Base-by-base conservation (phyloP, 2,113 vertebrate species). In the Monopterus albus region DNA sequence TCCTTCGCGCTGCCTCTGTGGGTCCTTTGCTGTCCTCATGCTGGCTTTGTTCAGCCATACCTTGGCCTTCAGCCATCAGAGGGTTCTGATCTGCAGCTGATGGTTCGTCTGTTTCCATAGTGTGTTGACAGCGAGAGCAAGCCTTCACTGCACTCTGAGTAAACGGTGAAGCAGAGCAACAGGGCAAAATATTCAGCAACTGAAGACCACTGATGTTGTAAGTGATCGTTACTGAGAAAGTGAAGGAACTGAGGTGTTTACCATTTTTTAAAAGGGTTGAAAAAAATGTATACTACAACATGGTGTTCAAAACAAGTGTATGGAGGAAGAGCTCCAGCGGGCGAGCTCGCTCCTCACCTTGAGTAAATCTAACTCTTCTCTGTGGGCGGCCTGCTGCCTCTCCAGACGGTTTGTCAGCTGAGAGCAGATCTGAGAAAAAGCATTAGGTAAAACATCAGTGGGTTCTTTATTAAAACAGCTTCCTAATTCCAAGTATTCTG, bases 341-440 rank as follows among this genome's bases (percentile, higher is more conserved):
- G 61, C 1, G 9, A 31, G 8, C 6, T 49, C 0, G 45, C 0
- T 31, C 33, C 47, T 78, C 47, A 98, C 97, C 95, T 95, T 95
- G 18, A 98, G 86, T 7, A 90, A 88, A 29, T 95, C 95, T 63
- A 97, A 75, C 57, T 98, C 93, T 36, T 96, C 93, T 83, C 91
- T 94, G 88, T 94, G 95, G 64, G 93, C 91, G 0, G 90, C 88
- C 66, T 96, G 94, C 75, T 97, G 95, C 65, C 89, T 94, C 79
- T 98, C 97, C 87, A 98, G 93, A 47, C 96, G 93, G 39, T 90
- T 91, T 4, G 95, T 96, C 86, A 98, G 83, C 86, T 98, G 96
- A 77, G 95, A 96, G 87, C 96, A 98, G 82, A 98, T 97, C 96
- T 98, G 86, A 82, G 88, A 82, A 56, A 38, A n/a, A 21, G 59